Evolutionary conservation across 2,797 vertebrate genomes (phyloP).

Genomic region (Acrocephalus scirpaceus): DNA sequence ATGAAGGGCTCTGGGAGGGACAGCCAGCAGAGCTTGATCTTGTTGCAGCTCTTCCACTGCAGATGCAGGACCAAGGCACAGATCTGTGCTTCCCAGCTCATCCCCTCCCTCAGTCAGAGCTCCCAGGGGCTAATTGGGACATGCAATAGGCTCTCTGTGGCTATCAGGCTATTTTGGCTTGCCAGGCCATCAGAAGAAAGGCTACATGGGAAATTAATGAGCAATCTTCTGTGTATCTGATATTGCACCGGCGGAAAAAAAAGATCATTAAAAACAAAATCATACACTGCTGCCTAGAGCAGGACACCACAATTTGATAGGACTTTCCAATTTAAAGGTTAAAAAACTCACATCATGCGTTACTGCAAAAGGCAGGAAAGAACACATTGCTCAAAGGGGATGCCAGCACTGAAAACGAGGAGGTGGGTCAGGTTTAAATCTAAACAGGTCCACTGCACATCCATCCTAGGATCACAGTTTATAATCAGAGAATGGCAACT

Average conservation of each 20-base stretch:
- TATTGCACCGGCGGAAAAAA: background rate
- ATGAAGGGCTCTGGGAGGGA: background rate
- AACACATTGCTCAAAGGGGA: background rate
- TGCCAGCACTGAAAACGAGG: background rate
- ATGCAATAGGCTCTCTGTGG: background rate
- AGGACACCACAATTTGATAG: background rate
- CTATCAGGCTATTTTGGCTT: no score
- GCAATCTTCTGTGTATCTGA: background rate
- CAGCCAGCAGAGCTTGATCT: background rate
- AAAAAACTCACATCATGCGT: background rate
- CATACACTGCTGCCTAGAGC: background rate
- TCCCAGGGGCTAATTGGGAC: background rate
- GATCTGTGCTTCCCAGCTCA: background rate
- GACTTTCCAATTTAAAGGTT: background rate
- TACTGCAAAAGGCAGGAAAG: background rate
- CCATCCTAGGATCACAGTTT: conserved; percentile 53
- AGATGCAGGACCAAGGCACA: background rate
- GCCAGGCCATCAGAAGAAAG: background rate
- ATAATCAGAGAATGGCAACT: conserved; percentile 63
- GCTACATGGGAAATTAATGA: background rate
- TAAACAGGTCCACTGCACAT: conserved; percentile 60
- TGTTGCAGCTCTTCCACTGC: background rate
- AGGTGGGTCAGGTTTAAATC: conserved; percentile 55
- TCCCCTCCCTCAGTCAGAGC: background rate
- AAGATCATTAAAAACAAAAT: background rate